Evolutionary conservation across 1,140 invertebrate species (phyloP).

Genomic region (Uloborus diversus): DNA sequence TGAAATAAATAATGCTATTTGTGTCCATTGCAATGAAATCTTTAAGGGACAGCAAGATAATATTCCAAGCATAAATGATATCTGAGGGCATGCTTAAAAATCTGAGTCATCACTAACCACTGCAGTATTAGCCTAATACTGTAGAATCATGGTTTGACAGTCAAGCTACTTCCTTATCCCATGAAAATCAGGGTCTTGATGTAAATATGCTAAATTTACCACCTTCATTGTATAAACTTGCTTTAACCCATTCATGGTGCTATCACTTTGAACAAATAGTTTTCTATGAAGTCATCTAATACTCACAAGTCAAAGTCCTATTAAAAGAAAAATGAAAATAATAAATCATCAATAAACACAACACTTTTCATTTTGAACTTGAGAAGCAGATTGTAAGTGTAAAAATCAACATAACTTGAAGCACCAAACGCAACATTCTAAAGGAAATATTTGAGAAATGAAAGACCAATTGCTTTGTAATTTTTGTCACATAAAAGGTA

Average conservation of each 20-base stretch:
- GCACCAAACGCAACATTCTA: too few species aligned
- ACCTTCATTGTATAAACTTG: neutral
- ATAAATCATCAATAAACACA: neutral
- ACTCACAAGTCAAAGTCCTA: conserved; percentile 11
- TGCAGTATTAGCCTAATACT: conserved; percentile 25
- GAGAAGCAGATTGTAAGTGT: too few species aligned
- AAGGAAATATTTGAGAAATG: too few species aligned
- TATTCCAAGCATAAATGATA: neutral
- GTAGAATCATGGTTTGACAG: conserved; percentile 11
- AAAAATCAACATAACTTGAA: too few species aligned
- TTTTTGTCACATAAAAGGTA: too few species aligned
- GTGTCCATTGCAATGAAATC: neutral
- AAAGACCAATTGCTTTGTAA: too few species aligned
- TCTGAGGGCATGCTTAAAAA: neutral
- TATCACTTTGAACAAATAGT: neutral
- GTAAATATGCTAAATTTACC: neutral
- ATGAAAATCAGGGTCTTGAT: neutral
- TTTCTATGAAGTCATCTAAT: neutral
- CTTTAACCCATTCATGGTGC: neutral
- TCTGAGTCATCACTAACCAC: conserved; percentile 14
- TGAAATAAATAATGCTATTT: neutral
- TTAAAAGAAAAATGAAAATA: neutral
- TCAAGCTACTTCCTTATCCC: conserved; percentile 13
- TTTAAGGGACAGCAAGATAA: neutral
- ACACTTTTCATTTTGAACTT: too few species aligned